Percentiles rank a stretch among this genome's conserved stretches.
Evolutionary conservation across 2,113 vertebrate genomes (phyloP).

Genomic region (Falco punctatus): DNA sequence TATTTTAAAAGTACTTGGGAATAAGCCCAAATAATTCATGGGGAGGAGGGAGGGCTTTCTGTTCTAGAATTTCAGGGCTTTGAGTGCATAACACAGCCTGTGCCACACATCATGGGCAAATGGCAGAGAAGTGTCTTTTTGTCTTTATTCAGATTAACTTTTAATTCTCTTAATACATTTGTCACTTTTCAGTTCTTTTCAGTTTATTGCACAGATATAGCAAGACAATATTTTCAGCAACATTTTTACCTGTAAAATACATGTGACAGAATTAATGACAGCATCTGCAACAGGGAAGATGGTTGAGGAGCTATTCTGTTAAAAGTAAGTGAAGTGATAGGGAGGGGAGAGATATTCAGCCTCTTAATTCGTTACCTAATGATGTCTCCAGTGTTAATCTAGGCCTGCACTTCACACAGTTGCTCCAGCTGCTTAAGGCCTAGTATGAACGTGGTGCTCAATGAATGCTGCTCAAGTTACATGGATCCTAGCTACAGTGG

Average conservation of each 20-base stretch:
- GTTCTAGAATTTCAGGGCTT: background rate
- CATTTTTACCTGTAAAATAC: background rate
- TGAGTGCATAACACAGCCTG: background rate
- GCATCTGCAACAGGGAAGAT: background rate
- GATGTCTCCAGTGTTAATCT: background rate
- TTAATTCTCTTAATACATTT: background rate
- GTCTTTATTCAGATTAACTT: background rate
- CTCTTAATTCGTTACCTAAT: background rate
- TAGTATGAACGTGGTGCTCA: background rate
- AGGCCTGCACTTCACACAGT: background rate
- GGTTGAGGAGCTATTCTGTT: background rate
- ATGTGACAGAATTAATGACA: background rate
- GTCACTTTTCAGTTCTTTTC: background rate
- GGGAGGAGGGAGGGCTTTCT: background rate
- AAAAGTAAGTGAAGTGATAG: background rate
- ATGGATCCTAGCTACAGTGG: fast-evolving
- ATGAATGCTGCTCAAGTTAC: background rate
- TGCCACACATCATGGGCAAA: background rate
- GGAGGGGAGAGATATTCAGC: background rate
- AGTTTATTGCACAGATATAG: background rate
- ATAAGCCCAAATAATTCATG: background rate
- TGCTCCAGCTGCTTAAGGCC: background rate
- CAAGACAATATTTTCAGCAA: background rate
- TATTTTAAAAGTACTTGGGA: background rate
- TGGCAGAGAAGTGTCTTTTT: background rate